Conservation (phyloP, 2,113 vertebrate species). For the Platichthys stellatus region DNA sequence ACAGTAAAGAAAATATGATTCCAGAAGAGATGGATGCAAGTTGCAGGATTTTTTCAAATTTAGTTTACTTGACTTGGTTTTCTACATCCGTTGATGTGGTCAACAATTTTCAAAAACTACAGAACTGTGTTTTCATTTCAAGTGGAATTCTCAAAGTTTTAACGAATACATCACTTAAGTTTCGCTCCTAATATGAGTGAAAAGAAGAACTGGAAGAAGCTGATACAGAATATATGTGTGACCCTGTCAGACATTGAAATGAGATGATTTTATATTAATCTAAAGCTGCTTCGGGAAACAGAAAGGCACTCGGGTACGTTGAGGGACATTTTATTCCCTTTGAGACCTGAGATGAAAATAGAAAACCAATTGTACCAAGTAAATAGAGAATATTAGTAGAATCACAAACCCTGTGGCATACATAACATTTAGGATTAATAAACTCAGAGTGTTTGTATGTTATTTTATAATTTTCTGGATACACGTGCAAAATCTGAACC, state of each 20-base stretch:
- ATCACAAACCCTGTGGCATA: neutral
- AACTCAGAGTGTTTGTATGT: neutral
- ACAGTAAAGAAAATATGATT: too few species aligned
- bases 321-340: too few species aligned
- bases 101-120: neutral
- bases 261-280: neutral
- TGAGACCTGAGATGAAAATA: neutral
- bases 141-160: neutral
- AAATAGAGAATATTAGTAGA: neutral
- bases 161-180: neutral
- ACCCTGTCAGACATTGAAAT: neutral
- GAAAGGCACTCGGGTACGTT: too few species aligned
- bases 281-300: too few species aligned
- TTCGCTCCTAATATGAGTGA: neutral
- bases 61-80: too few species aligned
- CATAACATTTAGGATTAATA: neutral
- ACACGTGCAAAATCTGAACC: neutral
- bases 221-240: neutral
- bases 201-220: neutral
- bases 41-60: too few species aligned
- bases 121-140: neutral
- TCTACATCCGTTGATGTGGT: neutral
- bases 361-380: neutral
- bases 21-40: too few species aligned
- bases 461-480: too few species aligned